Conservation (phyloP, 2,113 vertebrate species). For the Cygnus atratus region DNA sequence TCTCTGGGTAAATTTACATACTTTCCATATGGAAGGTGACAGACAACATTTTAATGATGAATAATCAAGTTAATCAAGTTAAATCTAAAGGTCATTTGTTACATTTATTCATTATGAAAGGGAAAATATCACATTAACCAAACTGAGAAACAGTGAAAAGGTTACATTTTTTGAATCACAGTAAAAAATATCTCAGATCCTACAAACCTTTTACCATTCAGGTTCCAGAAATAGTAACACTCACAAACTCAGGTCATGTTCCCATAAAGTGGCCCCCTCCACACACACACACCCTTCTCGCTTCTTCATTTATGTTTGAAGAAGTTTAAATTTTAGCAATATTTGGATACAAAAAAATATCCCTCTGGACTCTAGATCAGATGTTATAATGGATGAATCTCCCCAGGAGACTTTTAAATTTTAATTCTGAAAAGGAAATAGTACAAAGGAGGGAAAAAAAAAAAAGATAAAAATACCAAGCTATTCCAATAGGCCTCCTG, state of each 20-base stretch:
- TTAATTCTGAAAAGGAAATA: not conserved
- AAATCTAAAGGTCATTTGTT: constrained; percentile 2
- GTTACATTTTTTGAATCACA: not conserved
- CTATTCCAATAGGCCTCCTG: not conserved
- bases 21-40: not conserved
- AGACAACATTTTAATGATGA: constrained; percentile 28
- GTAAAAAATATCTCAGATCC: not conserved
- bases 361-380: not conserved
- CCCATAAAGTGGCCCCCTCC: not conserved
- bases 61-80: constrained; percentile 4
- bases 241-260: fast-evolving
- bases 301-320: not conserved
- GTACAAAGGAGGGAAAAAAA: not conserved
- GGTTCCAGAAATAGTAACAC: not conserved
- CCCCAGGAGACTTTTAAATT: not conserved
- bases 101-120: constrained; percentile 12
- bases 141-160: not conserved
- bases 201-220: not conserved
- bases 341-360: not conserved
- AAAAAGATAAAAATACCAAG: not conserved
- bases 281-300: not conserved
- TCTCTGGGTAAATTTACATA: not conserved
- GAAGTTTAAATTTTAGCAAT: not conserved
- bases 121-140: not conserved
- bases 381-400: not conserved